Conservation (phyloP, 2,888 invertebrate species). For the Xestia c-nigrum region DNA sequence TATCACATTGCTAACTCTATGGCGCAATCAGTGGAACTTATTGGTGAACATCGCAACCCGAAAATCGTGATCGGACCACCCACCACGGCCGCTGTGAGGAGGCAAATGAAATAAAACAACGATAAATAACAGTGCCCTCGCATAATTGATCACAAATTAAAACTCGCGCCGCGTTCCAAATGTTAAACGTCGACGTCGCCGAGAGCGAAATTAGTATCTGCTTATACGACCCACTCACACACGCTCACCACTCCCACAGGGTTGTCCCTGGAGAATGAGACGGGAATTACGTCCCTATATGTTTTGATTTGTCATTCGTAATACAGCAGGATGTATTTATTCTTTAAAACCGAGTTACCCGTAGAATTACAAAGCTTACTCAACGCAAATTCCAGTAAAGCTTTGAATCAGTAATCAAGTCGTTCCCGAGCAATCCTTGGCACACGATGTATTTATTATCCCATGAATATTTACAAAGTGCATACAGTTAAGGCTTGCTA, state of each 20-base stretch:
- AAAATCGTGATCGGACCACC: slow-evolving; percentile 90
- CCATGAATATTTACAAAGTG: slow-evolving; percentile 63
- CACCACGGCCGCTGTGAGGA: slow-evolving; percentile 88
- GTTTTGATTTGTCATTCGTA: slow-evolving; percentile 55
- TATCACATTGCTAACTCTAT: slow-evolving; percentile 79
- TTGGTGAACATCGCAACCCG: slow-evolving; percentile 84
- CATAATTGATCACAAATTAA: slow-evolving; percentile 91
- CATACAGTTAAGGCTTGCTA: slow-evolving; percentile 61
- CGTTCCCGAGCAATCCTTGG: slow-evolving; percentile 50
- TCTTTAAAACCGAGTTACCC: slow-evolving; percentile 13
- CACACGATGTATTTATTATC: slow-evolving; percentile 57
- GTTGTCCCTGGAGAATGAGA: slow-evolving; percentile 66
- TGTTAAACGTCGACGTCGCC: slow-evolving; percentile 87
- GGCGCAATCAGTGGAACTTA: slow-evolving; percentile 87
- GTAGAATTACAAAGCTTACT: slow-evolving; percentile 32
- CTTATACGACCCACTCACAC: slow-evolving; percentile 74
- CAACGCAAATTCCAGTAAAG: slow-evolving; percentile 17
- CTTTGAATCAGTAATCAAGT: slow-evolving; percentile 47
- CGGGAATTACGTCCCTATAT: slow-evolving; percentile 29
- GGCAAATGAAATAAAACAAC: slow-evolving; percentile 90
- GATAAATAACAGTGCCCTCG: slow-evolving; percentile 89
- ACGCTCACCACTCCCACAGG: slow-evolving; percentile 60
- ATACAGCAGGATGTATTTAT: slow-evolving; percentile 32
- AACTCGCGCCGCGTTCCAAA: slow-evolving; percentile 89
- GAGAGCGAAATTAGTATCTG: slow-evolving; percentile 87